phyloP scores from a whole-genome alignment of 23 tunicate species.

The Ascidia mentula region DNA sequence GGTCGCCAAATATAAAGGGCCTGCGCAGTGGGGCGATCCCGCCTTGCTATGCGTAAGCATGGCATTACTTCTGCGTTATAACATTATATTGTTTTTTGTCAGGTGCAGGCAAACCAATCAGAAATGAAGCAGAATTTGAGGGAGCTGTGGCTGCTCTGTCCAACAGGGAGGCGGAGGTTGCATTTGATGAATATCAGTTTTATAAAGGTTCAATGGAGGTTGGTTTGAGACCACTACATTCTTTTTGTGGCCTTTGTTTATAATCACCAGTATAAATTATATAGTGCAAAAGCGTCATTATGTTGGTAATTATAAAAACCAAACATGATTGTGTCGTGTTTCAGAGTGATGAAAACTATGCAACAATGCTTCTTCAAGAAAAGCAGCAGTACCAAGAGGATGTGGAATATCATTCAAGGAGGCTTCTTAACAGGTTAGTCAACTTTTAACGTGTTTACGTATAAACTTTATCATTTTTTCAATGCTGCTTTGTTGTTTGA shows the following conservation, averaged over 20 bases:
- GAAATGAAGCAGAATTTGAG: slow-evolving; percentile 38
- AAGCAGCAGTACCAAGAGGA: slow-evolving; percentile 54
- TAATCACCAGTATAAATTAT: no score
- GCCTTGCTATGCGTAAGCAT: no score
- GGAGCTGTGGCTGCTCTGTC: not conserved
- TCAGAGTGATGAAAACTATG: slow-evolving; percentile 59
- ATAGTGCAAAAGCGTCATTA: no score
- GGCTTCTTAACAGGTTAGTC: slow-evolving; percentile 64
- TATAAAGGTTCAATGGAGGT: slow-evolving; percentile 58
- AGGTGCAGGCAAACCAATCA: not conserved
- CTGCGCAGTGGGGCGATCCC: no score
- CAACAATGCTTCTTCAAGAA: slow-evolving; percentile 33
- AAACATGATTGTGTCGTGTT: not conserved
- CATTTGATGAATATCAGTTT: slow-evolving; percentile 40
- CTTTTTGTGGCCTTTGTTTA: no score
- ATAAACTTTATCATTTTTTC: no score
- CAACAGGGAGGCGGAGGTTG: slow-evolving; percentile 25
- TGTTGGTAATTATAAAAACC: no score
- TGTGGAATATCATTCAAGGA: slow-evolving; percentile 48
- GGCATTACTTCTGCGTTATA: no score
- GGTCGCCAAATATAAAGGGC: no score
- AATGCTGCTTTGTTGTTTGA: no score
- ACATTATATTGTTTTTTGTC: not conserved
- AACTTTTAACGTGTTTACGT: no score
- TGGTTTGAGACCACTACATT: no score